phyloP scores from a whole-genome alignment of 1,140 invertebrate species.

The Aethina tumida region DNA sequence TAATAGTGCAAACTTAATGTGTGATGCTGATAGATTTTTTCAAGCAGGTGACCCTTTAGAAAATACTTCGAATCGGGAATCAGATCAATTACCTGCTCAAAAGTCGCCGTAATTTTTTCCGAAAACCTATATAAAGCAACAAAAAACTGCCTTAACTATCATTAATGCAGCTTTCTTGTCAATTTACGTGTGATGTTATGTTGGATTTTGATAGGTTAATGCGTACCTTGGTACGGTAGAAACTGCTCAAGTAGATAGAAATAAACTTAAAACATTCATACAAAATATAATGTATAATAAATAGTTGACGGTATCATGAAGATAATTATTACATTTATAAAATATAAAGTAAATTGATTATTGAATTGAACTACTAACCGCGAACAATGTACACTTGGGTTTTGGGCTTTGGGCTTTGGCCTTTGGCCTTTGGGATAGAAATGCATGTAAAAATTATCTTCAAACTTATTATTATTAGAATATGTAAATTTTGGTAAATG shows the following conservation, averaged over 20 bases:
- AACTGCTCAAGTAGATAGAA: constrained; percentile 30
- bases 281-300: no score
- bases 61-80: constrained; percentile 18
- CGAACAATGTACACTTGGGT: no score
- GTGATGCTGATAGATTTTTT: constrained; percentile 35
- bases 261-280: no score
- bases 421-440: no score
- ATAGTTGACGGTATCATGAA: no score
- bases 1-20: constrained; percentile 32
- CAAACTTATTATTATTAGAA: no score
- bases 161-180: constrained; percentile 33
- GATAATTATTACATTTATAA: no score
- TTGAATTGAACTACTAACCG: no score
- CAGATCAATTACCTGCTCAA: constrained; percentile 20
- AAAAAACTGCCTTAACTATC: constrained; percentile 34
- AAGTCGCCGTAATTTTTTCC: constrained; percentile 21
- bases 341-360: no score
- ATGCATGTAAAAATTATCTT: no score
- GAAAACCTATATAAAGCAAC: constrained; percentile 14
- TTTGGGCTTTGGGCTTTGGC: no score
- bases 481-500: no score
- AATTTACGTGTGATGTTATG: constrained; percentile 31
- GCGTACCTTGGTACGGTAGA: constrained; percentile 25
- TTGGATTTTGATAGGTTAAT: constrained; percentile 28
- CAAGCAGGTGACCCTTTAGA: constrained; percentile 31